phyloP scores from a whole-genome alignment of 92 coral and sea anemone genomes.

The Anthopleura xanthogrammica region DNA sequence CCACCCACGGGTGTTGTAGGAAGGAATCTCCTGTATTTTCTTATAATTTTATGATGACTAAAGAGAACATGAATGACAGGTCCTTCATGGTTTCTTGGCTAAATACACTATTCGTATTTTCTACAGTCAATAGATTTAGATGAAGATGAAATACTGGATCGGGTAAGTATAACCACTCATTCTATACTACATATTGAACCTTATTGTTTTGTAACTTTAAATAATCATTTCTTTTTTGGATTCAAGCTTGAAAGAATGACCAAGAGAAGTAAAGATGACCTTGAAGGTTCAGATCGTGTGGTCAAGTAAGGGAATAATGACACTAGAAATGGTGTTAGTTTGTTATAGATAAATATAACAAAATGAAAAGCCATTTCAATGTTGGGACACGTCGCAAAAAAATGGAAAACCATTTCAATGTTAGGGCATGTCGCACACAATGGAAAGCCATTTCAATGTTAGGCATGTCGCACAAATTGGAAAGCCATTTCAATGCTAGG shows the following conservation, averaged over 20 bases:
- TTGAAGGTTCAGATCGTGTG: slow-evolving; percentile 43
- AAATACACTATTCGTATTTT: neutral
- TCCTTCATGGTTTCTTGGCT: neutral
- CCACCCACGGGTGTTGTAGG: too few species aligned
- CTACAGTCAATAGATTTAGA: slow-evolving; percentile 74
- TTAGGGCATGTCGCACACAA: neutral
- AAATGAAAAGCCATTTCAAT: neutral
- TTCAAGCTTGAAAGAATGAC: slow-evolving; percentile 52
- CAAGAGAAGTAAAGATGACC: slow-evolving; percentile 34
- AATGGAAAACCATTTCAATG: neutral
- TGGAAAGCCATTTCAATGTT: neutral
- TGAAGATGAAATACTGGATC: slow-evolving; percentile 71
- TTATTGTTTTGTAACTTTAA: too few species aligned
- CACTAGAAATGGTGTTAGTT: neutral
- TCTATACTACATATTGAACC: too few species aligned
- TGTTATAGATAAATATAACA: too few species aligned
- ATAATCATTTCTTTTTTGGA: neutral
- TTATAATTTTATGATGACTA: too few species aligned
- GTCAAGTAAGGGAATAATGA: slow-evolving; percentile 40
- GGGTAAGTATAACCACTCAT: slow-evolving; percentile 22
- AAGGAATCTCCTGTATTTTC: too few species aligned
- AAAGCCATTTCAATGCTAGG: neutral
- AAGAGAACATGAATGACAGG: neutral
- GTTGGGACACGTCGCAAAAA: neutral
- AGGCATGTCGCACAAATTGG: neutral